phyloP scores from a whole-genome alignment of 2,888 invertebrate species.

The Epinotia ramella region DNA sequence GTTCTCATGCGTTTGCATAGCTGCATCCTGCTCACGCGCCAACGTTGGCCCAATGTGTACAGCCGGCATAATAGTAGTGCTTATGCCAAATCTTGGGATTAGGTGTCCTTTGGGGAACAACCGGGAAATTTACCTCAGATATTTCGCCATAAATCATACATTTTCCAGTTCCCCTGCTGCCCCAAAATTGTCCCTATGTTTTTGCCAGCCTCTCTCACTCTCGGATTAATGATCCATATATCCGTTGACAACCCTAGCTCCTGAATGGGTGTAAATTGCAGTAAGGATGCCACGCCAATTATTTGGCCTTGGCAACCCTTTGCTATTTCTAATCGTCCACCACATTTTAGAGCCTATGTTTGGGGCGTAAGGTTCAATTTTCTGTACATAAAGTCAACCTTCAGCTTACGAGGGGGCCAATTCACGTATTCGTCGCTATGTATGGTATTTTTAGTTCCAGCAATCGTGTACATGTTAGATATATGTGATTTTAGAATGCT shows the following conservation, averaged over 20 bases:
- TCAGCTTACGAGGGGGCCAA: not conserved
- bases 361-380: not conserved
- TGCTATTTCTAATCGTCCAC: slow-evolving; percentile 4
- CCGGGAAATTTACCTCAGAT: too few relatives aligned
- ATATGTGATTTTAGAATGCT: not conserved
- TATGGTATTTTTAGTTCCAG: not conserved
- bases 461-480: not conserved
- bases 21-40: too few relatives aligned
- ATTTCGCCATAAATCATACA: too few relatives aligned
- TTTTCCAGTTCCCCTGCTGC: too few relatives aligned
- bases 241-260: slow-evolving; percentile 21
- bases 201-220: too few relatives aligned
- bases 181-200: too few relatives aligned
- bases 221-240: too few relatives aligned
- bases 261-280: slow-evolving; percentile 16
- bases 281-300: slow-evolving; percentile 18
- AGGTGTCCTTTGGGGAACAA: too few relatives aligned
- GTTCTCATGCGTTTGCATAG: too few relatives aligned
- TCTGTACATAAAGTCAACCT: not conserved
- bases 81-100: too few relatives aligned
- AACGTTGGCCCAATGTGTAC: too few relatives aligned
- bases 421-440: not conserved
- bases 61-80: too few relatives aligned
- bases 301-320: slow-evolving; percentile 37
- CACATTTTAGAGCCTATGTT: not conserved